Conservation (phyloP, 1,140 invertebrate species). For the Portunus trituberculatus region DNA sequence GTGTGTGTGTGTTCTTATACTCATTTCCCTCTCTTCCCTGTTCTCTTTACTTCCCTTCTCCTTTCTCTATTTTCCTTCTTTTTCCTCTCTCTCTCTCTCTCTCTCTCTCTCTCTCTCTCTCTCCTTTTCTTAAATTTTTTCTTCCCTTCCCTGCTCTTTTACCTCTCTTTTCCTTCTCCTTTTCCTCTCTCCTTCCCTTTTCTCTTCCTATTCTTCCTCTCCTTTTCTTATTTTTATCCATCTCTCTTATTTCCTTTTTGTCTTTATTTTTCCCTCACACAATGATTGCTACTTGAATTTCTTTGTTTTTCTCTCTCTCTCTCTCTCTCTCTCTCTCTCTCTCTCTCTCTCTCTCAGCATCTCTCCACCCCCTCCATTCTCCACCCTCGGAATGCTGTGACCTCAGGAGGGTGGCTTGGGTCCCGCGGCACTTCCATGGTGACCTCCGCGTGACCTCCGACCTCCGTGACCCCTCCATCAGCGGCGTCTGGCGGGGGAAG, state of each 20-base stretch:
- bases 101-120: too few species aligned
- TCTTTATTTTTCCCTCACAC: background rate
- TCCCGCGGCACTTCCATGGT: background rate
- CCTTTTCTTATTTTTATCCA: background rate
- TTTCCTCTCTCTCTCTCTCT: too few species aligned
- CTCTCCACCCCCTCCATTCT: background rate
- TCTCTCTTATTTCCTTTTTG: background rate
- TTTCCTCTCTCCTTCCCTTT: background rate
- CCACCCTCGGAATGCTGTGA: background rate
- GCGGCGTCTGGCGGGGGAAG: background rate
- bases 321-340: slow-evolving; percentile 4
- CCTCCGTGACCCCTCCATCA: background rate
- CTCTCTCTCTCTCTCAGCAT: background rate
- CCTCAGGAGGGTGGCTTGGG: background rate
- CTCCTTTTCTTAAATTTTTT: too few species aligned
- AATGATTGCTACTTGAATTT: background rate
- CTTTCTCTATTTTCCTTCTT: too few species aligned
- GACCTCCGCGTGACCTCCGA: background rate
- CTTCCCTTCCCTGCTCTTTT: too few species aligned
- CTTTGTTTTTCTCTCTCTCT: background rate
- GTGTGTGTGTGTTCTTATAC: too few species aligned
- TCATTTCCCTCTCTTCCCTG: too few species aligned
- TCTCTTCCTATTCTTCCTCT: background rate
- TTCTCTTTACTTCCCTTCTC: too few species aligned
- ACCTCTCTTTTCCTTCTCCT: background rate